phyloP scores from a whole-genome alignment of 2,888 invertebrate species.

The Luperina nickerlii region DNA sequence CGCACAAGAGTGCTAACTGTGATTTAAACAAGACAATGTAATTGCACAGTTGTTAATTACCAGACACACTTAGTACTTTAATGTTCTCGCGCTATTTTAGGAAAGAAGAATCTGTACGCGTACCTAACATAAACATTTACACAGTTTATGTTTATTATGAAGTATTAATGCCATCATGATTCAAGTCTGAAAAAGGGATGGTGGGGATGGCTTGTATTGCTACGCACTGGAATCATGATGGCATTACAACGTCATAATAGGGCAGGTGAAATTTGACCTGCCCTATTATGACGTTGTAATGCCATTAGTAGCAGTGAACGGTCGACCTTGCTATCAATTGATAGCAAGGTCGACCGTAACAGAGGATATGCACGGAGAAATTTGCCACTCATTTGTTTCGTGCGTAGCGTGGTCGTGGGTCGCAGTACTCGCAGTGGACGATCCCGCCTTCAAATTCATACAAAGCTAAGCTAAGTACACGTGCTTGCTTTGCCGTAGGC shows the following conservation, averaged over 20 bases:
- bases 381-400: not conserved
- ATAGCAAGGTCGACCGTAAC: not conserved
- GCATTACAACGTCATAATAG: no score
- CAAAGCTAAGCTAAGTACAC: not conserved
- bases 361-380: not conserved
- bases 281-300: no score
- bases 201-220: no score
- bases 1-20: slow-evolving; percentile 3
- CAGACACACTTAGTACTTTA: not conserved
- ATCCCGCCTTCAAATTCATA: not conserved
- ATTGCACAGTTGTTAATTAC: slow-evolving; percentile 24
- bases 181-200: no score
- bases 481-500: not conserved
- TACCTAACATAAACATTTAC: no score
- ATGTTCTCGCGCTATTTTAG: slow-evolving; percentile 5
- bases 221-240: no score
- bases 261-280: not conserved
- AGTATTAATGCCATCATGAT: no score
- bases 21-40: slow-evolving; percentile 16
- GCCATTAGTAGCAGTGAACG: no score
- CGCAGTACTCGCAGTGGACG: not conserved
- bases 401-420: not conserved
- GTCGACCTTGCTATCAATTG: no score
- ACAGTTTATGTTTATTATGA: not conserved
- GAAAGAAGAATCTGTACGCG: not conserved